phyloP scores from a whole-genome alignment of 2,113 vertebrate genomes.

The Alligator sinensis region DNA sequence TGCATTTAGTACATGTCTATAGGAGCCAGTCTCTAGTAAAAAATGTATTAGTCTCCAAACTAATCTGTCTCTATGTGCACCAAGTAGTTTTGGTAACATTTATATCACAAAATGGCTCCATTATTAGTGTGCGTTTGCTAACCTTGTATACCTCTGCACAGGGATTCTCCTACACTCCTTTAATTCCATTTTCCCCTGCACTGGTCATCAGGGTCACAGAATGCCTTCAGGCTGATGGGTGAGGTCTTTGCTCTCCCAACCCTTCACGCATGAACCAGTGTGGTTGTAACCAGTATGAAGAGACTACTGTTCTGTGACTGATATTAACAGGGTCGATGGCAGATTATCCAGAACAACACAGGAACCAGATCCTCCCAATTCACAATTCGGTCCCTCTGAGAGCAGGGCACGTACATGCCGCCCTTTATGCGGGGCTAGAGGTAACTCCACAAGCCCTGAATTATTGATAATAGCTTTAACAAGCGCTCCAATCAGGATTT shows the following conservation, averaged over 20 bases:
- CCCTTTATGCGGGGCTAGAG: not conserved
- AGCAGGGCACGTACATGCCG: not conserved
- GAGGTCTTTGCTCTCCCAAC: not conserved
- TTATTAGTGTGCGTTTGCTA: not conserved
- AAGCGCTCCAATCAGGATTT: not conserved
- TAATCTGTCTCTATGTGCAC: rapidly evolving
- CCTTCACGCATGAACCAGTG: not conserved
- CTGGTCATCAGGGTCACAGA: not conserved
- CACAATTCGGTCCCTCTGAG: not conserved
- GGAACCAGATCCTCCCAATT: not conserved
- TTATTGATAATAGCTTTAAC: not conserved
- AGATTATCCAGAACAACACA: not conserved
- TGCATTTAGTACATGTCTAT: not conserved
- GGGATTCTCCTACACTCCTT: not conserved
- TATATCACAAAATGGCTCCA: not conserved
- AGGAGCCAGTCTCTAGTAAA: rapidly evolving
- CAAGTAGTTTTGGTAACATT: rapidly evolving
- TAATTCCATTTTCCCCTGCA: not conserved
- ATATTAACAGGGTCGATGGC: not conserved
- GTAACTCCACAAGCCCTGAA: not conserved
- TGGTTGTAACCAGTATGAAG: not conserved
- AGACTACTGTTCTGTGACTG: not conserved
- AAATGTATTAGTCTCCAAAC: rapidly evolving
- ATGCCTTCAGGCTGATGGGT: not conserved
- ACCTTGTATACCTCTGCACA: not conserved